A percentile compares a stretch with the other conserved stretches of the same genome.
Conservation (phyloP, 2,113 vertebrate genomes). For the Mola mola region DNA sequence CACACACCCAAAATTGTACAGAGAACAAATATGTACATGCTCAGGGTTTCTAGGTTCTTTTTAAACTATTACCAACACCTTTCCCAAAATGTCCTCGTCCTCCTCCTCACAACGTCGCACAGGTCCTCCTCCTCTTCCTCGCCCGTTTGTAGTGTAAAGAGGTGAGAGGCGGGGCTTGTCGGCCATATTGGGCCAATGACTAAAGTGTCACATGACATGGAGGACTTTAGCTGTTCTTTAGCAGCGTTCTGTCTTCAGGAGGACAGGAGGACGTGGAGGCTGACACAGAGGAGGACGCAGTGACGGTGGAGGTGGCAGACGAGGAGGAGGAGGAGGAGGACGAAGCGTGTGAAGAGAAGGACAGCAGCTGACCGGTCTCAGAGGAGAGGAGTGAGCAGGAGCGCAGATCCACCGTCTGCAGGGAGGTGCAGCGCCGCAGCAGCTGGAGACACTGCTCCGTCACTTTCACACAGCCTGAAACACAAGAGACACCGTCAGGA, state of each 20-base stretch:
- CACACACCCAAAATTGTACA: conserved; percentile 76
- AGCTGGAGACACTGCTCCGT: conserved; percentile 88
- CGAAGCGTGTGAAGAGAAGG: conserved; percentile 73
- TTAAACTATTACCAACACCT: conserved; percentile 43
- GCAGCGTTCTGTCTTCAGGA: conserved; percentile 87
- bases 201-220: conserved; percentile 22
- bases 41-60: conserved; percentile 57
- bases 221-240: conserved; percentile 89
- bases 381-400: conserved; percentile 86
- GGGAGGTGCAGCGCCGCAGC: conserved; percentile 85
- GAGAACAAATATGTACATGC: conserved; percentile 81
- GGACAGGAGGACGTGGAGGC: conserved; percentile 75
- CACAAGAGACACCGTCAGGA: background rate
- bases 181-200: no score
- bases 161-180: conserved; percentile 32
- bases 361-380: conserved; percentile 84
- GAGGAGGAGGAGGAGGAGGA: conserved; percentile 48
- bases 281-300: conserved; percentile 34
- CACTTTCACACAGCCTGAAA: conserved; percentile 86
- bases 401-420: conserved; percentile 87
- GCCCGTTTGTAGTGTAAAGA: conserved; percentile 53
- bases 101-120: conserved; percentile 17
- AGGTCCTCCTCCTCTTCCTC: conserved; percentile 19
- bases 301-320: conserved; percentile 65
- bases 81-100: conserved; percentile 14